Conservation (phyloP, 2,888 invertebrate species). For the Drosophila demipolita region DNA sequence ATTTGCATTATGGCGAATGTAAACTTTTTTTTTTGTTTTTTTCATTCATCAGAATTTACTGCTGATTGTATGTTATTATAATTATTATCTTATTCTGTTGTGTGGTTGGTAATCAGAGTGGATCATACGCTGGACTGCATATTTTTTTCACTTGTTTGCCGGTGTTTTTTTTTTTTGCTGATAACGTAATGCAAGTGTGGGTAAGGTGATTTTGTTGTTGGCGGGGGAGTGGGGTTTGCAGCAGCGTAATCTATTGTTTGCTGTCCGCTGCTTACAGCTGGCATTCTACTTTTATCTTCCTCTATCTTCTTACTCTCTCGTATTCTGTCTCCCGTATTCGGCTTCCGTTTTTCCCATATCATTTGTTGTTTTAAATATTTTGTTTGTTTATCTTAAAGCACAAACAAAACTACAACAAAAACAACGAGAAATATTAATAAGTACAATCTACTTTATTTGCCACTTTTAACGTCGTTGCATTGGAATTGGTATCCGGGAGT, state of each 20-base stretch:
- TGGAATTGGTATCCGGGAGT: conserved; percentile 8
- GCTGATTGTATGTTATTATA: background rate
- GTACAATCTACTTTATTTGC: conserved; percentile 39
- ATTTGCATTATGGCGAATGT: background rate
- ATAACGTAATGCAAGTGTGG: background rate
- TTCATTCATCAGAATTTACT: background rate
- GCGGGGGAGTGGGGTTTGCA: background rate
- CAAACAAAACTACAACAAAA: background rate
- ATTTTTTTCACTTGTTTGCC: conserved; percentile 10
- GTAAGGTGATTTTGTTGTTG: too few species aligned
- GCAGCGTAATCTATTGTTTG: conserved; percentile 8
- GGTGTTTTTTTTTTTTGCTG: conserved; percentile 6
- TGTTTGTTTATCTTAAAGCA: conserved; percentile 27
- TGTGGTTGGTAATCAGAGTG: conserved; percentile 1
- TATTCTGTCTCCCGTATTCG: background rate
- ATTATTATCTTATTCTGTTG: background rate
- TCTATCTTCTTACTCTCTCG: background rate
- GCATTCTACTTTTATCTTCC: conserved; percentile 8
- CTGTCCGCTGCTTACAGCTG: conserved; percentile 23
- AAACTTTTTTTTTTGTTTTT: background rate
- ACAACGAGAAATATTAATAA: conserved; percentile 12
- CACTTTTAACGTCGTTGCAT: conserved; percentile 34
- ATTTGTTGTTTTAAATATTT: conserved; percentile 16
- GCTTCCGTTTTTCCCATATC: conserved; percentile 10
- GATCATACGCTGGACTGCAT: conserved; percentile 16